Percentiles rank a stretch among this genome's conserved stretches.
Conservation (phyloP, 1,140 invertebrate genomes). For the Nasonia vitripennis region DNA sequence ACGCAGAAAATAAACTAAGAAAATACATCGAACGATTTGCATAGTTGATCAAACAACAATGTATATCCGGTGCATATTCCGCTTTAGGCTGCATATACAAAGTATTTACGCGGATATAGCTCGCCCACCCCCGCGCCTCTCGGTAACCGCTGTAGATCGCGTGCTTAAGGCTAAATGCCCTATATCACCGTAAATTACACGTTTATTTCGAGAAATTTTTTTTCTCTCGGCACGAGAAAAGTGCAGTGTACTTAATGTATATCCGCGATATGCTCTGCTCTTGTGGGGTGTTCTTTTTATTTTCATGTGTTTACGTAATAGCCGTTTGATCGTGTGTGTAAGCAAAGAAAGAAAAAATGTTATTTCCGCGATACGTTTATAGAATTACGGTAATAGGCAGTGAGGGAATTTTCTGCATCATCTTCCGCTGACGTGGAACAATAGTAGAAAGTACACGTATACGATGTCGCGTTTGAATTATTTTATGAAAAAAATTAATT, state of each 20-base stretch:
- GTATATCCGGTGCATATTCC: background rate
- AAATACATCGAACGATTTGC: background rate
- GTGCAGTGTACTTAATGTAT: too few species aligned
- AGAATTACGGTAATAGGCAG: too few species aligned
- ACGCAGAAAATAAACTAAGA: background rate
- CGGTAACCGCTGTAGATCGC: background rate
- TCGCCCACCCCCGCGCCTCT: background rate
- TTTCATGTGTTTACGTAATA: background rate
- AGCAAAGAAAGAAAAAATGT: background rate
- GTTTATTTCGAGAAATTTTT: background rate
- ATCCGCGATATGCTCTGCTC: background rate
- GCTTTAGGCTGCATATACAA: background rate
- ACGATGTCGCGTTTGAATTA: too few species aligned
- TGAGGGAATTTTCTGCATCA: too few species aligned
- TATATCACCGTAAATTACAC: background rate
- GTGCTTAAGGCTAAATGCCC: background rate
- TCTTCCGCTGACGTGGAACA: too few species aligned
- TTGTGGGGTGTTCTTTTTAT: background rate
- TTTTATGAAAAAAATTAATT: too few species aligned
- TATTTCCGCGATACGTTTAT: background rate
- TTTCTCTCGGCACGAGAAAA: too few species aligned
- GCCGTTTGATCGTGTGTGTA: background rate
- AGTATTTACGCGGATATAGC: background rate
- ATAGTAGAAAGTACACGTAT: too few species aligned
- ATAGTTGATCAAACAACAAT: constrained; percentile 4